Evolutionary conservation across 2,113 vertebrate genomes (phyloP), one percentile per base, ranked within the genome.

Genomic region (Cyanocitta stelleri): DNA sequence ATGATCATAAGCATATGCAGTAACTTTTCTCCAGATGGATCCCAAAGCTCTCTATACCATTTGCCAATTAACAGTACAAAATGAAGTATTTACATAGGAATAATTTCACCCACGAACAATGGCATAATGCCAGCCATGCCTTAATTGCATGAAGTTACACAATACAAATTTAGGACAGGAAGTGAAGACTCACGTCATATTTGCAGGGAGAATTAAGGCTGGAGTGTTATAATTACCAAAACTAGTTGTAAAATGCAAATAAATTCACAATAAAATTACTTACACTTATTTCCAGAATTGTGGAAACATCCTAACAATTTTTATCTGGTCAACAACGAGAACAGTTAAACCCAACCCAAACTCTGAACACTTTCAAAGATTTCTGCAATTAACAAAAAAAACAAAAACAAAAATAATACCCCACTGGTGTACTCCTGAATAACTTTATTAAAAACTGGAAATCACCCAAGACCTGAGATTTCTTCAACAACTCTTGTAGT

Each of bases 1-100:
- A 93, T 89, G 95, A 89, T 94, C 96, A 86, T 56, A 94, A 33
- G 17, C 90, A 85, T 93, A 97, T 81, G 90, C 73, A 88, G 78
- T 85, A 96, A 97, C 85, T 95, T 96, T 90, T 88, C 88, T 96
- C 96, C 96, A 96, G 95, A 96, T 96, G 96, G 96, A 96, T 96
- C 90, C 92, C 92, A 94, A 95, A 96, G 83, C 90, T 84, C 64
- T 90, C 90, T 67, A 91, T 89, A 93, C 88, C 64, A 94, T 96
- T 96, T 96, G 93, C 96, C 93, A 97, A 97, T 97, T 96, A 97
- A 93, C 86, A 6, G 86, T 56, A 90, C 49, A 90, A 96, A 96
- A 90, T 56, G 37, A 92, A 93, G 96, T 90, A 96, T 94, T 96
- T 97, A 95, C 95, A 93, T 64, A 94, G 95, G 95, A 97, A 90